Evolutionary conservation across 2,888 invertebrate species (phyloP), one percentile per base, ranked within the genome.

Genomic region (Lithophane leautieri): DNA sequence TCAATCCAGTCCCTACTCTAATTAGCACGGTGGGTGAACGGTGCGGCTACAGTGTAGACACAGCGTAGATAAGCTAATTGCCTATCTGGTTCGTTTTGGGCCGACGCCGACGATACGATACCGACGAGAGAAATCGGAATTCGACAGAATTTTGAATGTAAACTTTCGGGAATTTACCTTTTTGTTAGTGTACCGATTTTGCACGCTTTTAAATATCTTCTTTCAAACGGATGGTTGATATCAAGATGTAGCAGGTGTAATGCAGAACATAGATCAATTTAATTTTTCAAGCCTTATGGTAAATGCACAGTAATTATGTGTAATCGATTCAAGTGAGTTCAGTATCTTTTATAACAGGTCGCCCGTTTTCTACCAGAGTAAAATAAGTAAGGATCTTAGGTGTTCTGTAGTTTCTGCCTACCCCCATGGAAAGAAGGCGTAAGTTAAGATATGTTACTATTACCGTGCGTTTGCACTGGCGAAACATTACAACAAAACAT

Each of bases 31-130:
- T 84, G 90, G 89, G 84, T 83, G 84, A 86, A 73, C 86, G 75
- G 81, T 78, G 81, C 76, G 79, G 76, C 61, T 47, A 9, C 68
- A 68, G 75, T 83, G 84, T 85, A 89, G 89, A 88, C 90, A 83
- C 83, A 82, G 85, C 78, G 81, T 82, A 88, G 89, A 91, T 91
- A 90, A 90, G 89, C 87, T 90, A 90, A 91, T 91, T 91, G 89
- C 85, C 87, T 88, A 86, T 86, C 86, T 74, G 76, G 75, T 79
- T 71, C 84, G 79, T 82, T 88, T 90, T 82, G 69, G 69, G 63
- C 70, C 68, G 42, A 83, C 87, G 73, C 65, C 72, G 54, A 82
- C 88, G 85, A 82, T 82, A 86, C 88, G 88, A 88, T 75, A 78
- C 76, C 70, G 63, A 80, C 56, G 52, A 73, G 70, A 73, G 68